A percentile compares a stretch with the other conserved stretches of the same genome.
Conservation (phyloP, 2,113 vertebrate species). For the Dermatemys mawii region DNA sequence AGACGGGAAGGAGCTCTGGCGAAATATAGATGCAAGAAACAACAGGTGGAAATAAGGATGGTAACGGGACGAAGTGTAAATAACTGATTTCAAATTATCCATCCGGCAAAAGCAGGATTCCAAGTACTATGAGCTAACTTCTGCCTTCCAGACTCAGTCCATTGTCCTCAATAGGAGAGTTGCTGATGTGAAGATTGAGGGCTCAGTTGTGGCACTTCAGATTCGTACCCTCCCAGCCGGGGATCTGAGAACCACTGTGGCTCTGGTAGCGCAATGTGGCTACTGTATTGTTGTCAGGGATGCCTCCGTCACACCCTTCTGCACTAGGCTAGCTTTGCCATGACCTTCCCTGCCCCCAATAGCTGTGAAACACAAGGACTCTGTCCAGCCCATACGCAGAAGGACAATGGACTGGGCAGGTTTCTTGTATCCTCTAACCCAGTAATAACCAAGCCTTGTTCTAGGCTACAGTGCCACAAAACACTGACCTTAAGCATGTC, state of each 20-base stretch:
- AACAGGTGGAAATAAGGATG: neutral
- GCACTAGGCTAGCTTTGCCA: neutral
- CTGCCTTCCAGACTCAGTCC: neutral
- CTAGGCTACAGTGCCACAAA: neutral
- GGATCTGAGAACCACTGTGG: neutral
- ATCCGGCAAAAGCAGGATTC: neutral
- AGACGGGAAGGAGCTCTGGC: neutral
- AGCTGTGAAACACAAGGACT: neutral
- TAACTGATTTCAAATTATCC: neutral
- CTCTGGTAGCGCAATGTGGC: neutral
- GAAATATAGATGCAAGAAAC: neutral
- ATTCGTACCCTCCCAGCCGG: neutral
- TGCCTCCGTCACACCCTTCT: neutral
- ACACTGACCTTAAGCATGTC: neutral
- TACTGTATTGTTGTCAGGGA: no score
- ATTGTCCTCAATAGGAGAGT: no score
- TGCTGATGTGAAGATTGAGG: neutral
- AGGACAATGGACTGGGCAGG: neutral
- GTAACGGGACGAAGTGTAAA: neutral
- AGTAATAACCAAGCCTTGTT: no score
- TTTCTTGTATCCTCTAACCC: neutral
- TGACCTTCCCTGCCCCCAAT: neutral
- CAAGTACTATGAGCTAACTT: neutral
- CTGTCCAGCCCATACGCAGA: neutral
- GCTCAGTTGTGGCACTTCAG: neutral